phyloP scores from a whole-genome alignment of 2,113 vertebrate genomes.

The Python bivittatus region DNA sequence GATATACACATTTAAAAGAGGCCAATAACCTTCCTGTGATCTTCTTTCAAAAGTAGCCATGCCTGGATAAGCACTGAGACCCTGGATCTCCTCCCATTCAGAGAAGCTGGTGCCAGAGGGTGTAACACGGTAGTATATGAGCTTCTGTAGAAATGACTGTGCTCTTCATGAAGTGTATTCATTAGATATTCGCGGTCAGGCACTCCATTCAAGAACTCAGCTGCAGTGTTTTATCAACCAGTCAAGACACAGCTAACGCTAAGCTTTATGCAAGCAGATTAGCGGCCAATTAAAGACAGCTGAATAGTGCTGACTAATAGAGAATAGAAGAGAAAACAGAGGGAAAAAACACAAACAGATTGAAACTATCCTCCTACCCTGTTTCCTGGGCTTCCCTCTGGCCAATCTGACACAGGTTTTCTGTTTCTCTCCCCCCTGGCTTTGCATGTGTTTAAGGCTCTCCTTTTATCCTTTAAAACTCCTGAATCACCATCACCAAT shows the following conservation, averaged over 20 bases:
- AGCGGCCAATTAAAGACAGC: neutral
- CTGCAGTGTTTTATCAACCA: neutral
- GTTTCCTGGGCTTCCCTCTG: neutral
- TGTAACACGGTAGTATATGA: neutral
- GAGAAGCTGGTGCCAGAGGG: neutral
- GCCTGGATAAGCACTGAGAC: neutral
- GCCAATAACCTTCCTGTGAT: accelerated
- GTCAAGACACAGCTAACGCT: neutral
- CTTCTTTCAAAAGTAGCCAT: neutral
- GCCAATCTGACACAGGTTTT: neutral
- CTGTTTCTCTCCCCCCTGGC: neutral
- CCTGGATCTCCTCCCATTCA: neutral
- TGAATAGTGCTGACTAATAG: neutral
- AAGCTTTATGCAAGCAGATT: neutral
- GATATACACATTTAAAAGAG: no score
- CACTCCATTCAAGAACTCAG: neutral
- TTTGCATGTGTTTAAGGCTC: neutral
- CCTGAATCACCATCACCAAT: neutral
- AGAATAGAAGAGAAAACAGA: neutral
- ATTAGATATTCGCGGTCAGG: neutral
- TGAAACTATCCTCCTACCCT: neutral
- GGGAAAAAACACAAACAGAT: neutral
- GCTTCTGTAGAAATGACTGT: neutral
- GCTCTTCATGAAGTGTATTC: neutral
- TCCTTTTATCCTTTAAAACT: neutral